Evolutionary conservation across 1,140 invertebrate species (phyloP).

Genomic region (Drosophila insularis): DNA sequence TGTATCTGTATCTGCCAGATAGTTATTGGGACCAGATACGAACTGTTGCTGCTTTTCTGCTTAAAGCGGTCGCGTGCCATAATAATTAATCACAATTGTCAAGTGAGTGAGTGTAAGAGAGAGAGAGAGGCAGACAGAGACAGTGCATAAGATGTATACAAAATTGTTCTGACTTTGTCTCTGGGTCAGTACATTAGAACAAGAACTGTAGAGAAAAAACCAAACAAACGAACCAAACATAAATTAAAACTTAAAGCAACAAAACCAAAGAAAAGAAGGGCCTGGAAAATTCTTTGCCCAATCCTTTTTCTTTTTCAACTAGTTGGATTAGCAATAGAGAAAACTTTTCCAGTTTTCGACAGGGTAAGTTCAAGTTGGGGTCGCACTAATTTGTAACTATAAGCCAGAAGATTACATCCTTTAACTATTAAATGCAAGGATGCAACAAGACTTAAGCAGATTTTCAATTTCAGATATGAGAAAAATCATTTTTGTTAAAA

Average conservation of each 20-base stretch:
- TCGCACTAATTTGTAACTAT: constrained; percentile 49
- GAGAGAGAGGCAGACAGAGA: constrained; percentile 25
- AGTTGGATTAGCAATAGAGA: constrained; percentile 60
- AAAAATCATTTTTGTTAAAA: background rate
- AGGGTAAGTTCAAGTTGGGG: constrained; percentile 33
- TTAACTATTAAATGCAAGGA: constrained; percentile 5
- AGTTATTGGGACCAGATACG: constrained; percentile 6
- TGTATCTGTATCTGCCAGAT: constrained; percentile 12
- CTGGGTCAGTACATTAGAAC: constrained; percentile 64
- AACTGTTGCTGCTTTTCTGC: constrained; percentile 16
- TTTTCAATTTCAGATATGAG: too few relatives aligned
- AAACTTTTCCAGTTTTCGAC: background rate
- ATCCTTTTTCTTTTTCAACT: constrained; percentile 5
- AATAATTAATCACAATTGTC: constrained; percentile 77
- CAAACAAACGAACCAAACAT: constrained; percentile 27
- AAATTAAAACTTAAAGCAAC: constrained; percentile 48
- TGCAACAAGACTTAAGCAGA: constrained; percentile 2
- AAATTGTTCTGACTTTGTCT: constrained; percentile 46
- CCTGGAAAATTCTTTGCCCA: constrained; percentile 36
- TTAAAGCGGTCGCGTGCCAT: constrained; percentile 48
- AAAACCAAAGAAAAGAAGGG: background rate
- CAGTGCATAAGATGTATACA: constrained; percentile 25
- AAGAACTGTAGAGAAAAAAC: constrained; percentile 50
- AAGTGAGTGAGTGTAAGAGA: constrained; percentile 28
- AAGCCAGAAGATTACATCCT: constrained; percentile 30